These are phyloP conservation scores for Tretioscincus oriximinensis DNA, from an alignment of 2,113 vertebrate species.

Conservation along the genomic window DNA sequence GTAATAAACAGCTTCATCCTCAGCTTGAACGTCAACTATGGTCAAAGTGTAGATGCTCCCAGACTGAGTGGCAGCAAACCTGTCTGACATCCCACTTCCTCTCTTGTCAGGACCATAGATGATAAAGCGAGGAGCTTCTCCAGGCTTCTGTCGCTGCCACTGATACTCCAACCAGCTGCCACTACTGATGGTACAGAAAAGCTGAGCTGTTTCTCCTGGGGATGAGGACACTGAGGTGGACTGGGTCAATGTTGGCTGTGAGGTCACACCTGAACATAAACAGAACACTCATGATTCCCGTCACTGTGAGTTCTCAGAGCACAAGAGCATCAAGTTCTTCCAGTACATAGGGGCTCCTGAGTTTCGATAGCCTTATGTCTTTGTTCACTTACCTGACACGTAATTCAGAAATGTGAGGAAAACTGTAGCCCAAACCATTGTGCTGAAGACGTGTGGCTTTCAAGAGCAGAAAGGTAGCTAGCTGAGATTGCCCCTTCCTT, in stretches of 20 bases:
- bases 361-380: background rate
- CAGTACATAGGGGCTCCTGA: background rate
- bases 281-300: no score
- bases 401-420: background rate
- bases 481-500: no score
- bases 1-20: no score
- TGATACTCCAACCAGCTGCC: accelerated
- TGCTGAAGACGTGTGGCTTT: background rate
- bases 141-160: background rate
- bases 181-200: background rate
- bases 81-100: conserved; percentile 2
- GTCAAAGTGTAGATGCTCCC: background rate
- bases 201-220: background rate
- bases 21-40: no score
- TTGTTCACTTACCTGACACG: background rate
- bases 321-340: no score
- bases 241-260: conserved; percentile 21
- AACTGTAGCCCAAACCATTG: background rate
- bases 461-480: background rate
- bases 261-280: background rate
- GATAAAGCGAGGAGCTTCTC: background rate
- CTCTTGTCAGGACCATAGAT: background rate
- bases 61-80: background rate
- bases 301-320: background rate
- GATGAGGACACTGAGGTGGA: background rate